Base-by-base conservation (phyloP, 1,140 invertebrate species). In the Drosophila setifemur region DNA sequence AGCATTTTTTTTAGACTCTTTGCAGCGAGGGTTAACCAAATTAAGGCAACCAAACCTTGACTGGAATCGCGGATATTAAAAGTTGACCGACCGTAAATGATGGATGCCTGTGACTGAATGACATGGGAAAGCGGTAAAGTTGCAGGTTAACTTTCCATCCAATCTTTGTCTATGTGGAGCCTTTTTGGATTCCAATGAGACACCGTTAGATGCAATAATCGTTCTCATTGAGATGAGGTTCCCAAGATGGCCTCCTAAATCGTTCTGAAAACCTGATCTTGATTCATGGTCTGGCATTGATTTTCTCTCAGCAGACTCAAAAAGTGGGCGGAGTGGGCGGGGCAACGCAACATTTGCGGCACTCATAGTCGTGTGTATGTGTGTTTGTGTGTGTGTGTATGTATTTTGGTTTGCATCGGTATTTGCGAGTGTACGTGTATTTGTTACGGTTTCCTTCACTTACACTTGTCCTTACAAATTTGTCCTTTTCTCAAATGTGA, bases 401-500 rank as follows among this genome's bases (percentile, higher is more conserved):
- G 23, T 52, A 9, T 57, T 26, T 42, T 3, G 14, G 25, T 47
- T 39, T 44, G 29, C 42, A 48, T 61, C 39, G 28, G 33, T 61
- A 48, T 63, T 42, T 64, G 33, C 42, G 39, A 61, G 21, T 49
- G 44, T 49, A 26, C 44, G 69, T 66, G 69, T 73, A 58, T 73
- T 73, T 73, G 69, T 73, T 73, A 73, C 58, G 44, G 60, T 66
- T 86, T 69, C 76, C 81, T 86, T 86, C 82, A 73, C 72, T 86
- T 86, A 87, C 81, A 86, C 82, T 86, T 86, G 81, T 86, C 81
- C 81, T 86, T 86, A 86, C 81, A 86, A 86, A 86, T 86, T 86
- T 86, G 81, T 86, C 81, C 82, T 86, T 86, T 86, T 86, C 81
- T 86, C 82, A 86, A 87, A 86, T 86, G 81, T 86, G 81, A 86